Percentiles rank a stretch among this genome's conserved stretches.
These are phyloP conservation scores for Apogon talboti DNA, from an alignment of 2,797 vertebrate species.

Conservation along the genomic window DNA sequence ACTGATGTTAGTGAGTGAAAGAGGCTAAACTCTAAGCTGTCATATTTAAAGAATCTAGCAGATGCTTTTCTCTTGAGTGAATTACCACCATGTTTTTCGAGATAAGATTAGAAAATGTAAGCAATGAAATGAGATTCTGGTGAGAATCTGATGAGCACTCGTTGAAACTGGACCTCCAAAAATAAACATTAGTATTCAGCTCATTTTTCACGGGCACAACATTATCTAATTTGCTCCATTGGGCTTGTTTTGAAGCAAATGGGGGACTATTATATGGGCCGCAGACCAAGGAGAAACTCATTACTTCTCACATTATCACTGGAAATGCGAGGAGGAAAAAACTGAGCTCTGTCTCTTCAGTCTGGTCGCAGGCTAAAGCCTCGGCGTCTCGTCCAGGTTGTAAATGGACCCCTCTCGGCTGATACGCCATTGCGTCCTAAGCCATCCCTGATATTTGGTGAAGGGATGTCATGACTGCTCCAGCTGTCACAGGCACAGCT, in stretches of 20 bases:
- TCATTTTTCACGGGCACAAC: slow-evolving; percentile 76
- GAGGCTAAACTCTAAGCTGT: slow-evolving; percentile 16
- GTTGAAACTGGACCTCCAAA: slow-evolving; percentile 55
- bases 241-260: slow-evolving; percentile 80
- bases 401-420: slow-evolving; percentile 76
- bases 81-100: slow-evolving; percentile 27
- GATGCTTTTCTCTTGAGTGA: slow-evolving; percentile 28
- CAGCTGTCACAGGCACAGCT: slow-evolving; percentile 94
- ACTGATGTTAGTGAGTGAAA: slow-evolving; percentile 17
- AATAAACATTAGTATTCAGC: slow-evolving; percentile 71
- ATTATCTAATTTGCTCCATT: slow-evolving; percentile 81
- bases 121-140: slow-evolving; percentile 39
- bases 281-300: slow-evolving; percentile 79
- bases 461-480: slow-evolving; percentile 85
- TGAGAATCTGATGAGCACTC: slow-evolving; percentile 57
- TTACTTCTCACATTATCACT: slow-evolving; percentile 80
- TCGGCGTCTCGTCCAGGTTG: slow-evolving; percentile 73
- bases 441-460: slow-evolving; percentile 83
- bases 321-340: slow-evolving; percentile 58
- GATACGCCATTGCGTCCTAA: slow-evolving; percentile 78
- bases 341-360: slow-evolving; percentile 45
- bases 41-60: slow-evolving; percentile 16
- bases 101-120: slow-evolving; percentile 33
- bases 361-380: slow-evolving; percentile 61
- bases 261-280: slow-evolving; percentile 79